A percentile compares a stretch with the other conserved stretches of the same genome.
Conservation (phyloP, 2,888 invertebrate genomes). For the Megamerina dolium region DNA sequence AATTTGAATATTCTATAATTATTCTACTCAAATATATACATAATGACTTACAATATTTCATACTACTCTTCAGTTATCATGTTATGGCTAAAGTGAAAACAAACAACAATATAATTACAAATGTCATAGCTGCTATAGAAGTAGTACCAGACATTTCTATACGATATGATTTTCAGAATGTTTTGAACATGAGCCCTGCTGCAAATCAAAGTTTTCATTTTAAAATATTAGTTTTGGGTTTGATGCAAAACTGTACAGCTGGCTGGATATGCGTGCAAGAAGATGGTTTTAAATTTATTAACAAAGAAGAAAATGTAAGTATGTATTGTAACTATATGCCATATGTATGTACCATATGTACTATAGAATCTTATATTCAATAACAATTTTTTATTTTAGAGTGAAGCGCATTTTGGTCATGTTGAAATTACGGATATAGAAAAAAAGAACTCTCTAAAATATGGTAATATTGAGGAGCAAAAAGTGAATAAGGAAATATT, state of each 20-base stretch:
- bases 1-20: too few species aligned
- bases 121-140: neutral
- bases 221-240: neutral
- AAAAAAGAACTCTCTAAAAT: neutral
- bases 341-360: neutral
- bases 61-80: neutral
- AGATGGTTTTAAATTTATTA: neutral
- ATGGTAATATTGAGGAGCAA: neutral
- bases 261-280: neutral
- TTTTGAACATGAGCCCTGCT: neutral
- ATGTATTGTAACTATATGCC: too few species aligned
- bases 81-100: neutral
- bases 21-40: too few species aligned
- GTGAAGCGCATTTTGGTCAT: neutral
- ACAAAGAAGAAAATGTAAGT: neutral
- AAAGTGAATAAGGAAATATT: neutral
- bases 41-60: too few species aligned
- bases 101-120: neutral
- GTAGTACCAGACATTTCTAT: neutral
- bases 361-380: neutral
- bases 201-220: neutral
- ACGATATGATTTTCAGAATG: neutral
- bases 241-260: neutral
- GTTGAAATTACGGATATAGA: neutral
- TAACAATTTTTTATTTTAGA: neutral